Evolutionary conservation across 2,113 vertebrate genomes (phyloP).

Genomic region (Rhabdomys dilectus): DNA sequence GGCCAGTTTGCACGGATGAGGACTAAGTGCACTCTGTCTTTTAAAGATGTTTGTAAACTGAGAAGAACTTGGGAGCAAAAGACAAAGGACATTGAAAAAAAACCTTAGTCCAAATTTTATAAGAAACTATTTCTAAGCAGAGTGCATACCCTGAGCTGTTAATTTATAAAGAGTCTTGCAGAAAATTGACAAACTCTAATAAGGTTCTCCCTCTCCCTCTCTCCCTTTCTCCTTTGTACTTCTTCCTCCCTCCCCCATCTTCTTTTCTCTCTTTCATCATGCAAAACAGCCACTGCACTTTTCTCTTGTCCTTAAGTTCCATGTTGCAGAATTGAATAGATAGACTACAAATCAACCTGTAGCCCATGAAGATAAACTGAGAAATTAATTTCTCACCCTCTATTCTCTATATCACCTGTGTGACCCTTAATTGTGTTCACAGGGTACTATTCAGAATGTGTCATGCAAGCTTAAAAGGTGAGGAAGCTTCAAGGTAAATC

Average conservation of each 20-base stretch:
- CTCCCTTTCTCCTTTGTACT: not conserved
- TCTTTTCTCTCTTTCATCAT: conserved; percentile 58
- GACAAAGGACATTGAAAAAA: conserved; percentile 63
- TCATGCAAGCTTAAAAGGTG: conserved; percentile 64
- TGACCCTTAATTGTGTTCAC: conserved; percentile 79
- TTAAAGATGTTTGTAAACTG: conserved; percentile 61
- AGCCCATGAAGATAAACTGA: conserved; percentile 73
- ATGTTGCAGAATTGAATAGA: conserved; percentile 74
- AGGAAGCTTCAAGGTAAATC: conserved; percentile 62
- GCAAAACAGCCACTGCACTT: conserved; percentile 62
- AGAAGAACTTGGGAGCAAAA: conserved; percentile 76
- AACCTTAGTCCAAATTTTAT: conserved; percentile 54
- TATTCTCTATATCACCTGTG: conserved; percentile 51
- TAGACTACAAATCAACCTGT: conserved; percentile 79
- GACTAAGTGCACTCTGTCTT: conserved; percentile 46
- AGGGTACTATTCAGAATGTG: conserved; percentile 71
- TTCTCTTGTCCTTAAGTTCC: conserved; percentile 73
- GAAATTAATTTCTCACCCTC: conserved; percentile 82
- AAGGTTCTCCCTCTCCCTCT: conserved; percentile 57
- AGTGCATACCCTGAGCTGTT: conserved; percentile 34
- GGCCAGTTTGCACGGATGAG: conserved; percentile 50
- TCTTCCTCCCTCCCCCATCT: conserved; percentile 46
- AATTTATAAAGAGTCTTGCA: conserved; percentile 41
- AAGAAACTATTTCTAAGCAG: conserved; percentile 52
- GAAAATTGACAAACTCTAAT: conserved; percentile 73